Evolutionary conservation across 2,888 invertebrate genomes (phyloP).

Genomic region (Drosophila atripex): DNA sequence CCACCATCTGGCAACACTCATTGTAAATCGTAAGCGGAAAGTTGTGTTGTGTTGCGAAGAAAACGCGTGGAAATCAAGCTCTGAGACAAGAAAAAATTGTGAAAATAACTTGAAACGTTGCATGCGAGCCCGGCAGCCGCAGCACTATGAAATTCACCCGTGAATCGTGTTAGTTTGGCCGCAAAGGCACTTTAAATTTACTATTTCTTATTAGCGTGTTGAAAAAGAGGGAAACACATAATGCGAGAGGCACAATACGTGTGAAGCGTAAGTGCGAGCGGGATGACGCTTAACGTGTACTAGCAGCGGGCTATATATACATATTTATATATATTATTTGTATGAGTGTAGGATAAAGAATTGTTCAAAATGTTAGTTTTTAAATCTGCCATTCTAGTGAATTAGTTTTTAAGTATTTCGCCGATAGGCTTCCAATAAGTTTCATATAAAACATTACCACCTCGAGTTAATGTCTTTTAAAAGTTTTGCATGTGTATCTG

Average conservation of each 20-base stretch:
- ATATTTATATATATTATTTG: constrained; percentile 53
- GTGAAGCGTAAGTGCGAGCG: constrained; percentile 60
- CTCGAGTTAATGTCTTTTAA: too few species aligned
- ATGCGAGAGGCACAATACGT: constrained; percentile 67
- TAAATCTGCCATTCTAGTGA: constrained; percentile 17
- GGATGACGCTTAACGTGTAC: constrained; percentile 66
- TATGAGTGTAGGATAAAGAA: constrained; percentile 60
- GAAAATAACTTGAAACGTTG: constrained; percentile 46
- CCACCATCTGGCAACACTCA: constrained; percentile 15
- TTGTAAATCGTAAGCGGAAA: constrained; percentile 23
- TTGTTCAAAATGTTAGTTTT: constrained; percentile 55
- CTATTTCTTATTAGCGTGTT: constrained; percentile 75
- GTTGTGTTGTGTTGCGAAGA: constrained; percentile 50
- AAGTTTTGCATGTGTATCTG: neutral
- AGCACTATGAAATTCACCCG: constrained; percentile 54
- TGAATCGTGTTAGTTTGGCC: constrained; percentile 60
- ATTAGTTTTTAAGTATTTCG: constrained; percentile 15
- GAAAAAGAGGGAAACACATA: constrained; percentile 71
- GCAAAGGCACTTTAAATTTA: constrained; percentile 57
- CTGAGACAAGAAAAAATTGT: constrained; percentile 61
- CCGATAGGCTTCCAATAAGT: neutral
- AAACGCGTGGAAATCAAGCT: constrained; percentile 72
- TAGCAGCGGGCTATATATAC: constrained; percentile 69
- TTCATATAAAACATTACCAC: constrained; percentile 10
- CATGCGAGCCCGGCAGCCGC: constrained; percentile 46